Base-by-base conservation (phyloP, 1,140 invertebrate genomes). In the Bombus ignitus region DNA sequence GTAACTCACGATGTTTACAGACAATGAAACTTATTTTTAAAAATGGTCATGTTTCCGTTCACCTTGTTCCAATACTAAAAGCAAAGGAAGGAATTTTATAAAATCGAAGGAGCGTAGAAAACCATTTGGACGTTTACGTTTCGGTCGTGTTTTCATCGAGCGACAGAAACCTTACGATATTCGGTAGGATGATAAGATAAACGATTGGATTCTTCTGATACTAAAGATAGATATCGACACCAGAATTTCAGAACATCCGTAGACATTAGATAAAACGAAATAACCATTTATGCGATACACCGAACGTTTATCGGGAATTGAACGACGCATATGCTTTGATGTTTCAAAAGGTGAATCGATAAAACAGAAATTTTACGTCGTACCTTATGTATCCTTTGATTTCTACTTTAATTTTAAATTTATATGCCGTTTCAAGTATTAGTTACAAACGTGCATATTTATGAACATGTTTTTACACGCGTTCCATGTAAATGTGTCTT, bases 121-220 rank as follows among this genome's bases (percentile, higher is more conserved):
- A n/a, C 18, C n/a, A 18, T 66, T 65, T 32, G n/a, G 28, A 62
- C n/a, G 6, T 66, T 66, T 35, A 66, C 32, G 47, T 74, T 22
- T n/a, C 59, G 15, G 13, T 35, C 28, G 12, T 4, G 28, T 28
- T 62, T 35, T 53, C 18, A 53, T 22, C 18, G 47, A 22, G 18
- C 47, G 47, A 22, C 47, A 22, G 18, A 53, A 22, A 22, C 18
- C 47, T 53, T 22, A 53, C 47, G 47, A 8, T 76, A 76, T 76
- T 76, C 13, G 39, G 35, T 25, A 39, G 12, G 22, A 28, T 6
- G 74, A 83, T 83, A 83, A 78, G 62, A 83, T 83, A 77, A 66
- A 66, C 3, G 28, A 42, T 3, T 15, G 44, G 1, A 22, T 47
- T 35, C 28, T 53, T 39, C 15, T 10, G 42, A 68, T 37, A 32